Conservation (phyloP, 2,113 vertebrate genomes). For the Notechis scutatus region DNA sequence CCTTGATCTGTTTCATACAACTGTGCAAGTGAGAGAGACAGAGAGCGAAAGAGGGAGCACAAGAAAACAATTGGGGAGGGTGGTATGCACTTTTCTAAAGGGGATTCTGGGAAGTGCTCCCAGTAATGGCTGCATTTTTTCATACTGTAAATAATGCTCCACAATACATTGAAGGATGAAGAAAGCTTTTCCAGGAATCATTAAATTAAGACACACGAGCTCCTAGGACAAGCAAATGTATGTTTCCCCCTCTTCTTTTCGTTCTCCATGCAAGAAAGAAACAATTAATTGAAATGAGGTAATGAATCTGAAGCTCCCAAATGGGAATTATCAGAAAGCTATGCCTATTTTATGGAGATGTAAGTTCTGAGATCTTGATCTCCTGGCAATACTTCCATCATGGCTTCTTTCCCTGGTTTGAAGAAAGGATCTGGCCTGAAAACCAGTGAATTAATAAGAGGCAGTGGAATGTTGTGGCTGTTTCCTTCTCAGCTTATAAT, state of each 20-base stretch:
- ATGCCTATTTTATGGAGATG: neutral
- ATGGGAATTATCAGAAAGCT: neutral
- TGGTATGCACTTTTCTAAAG: neutral
- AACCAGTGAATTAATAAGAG: conserved; percentile 2
- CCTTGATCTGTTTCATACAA: neutral
- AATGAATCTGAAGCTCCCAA: neutral
- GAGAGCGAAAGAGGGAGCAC: neutral
- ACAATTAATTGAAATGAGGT: neutral
- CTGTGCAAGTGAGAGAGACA: neutral
- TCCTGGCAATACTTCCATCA: neutral
- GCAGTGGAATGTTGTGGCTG: conserved; percentile 1
- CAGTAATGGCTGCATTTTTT: neutral
- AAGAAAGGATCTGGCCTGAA: neutral
- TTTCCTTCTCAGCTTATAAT: neutral
- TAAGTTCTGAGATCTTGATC: neutral
- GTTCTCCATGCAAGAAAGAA: neutral
- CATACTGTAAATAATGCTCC: neutral
- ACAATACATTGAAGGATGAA: neutral
- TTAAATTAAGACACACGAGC: neutral
- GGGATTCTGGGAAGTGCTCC: neutral
- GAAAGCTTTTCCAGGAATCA: neutral
- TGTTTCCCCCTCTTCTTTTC: neutral
- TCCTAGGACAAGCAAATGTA: neutral
- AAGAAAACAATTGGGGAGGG: neutral
- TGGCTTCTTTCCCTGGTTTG: neutral